These are phyloP conservation scores for Drosophila stalkeri DNA, from an alignment of 2,888 invertebrate species.

Conservation along the genomic window DNA sequence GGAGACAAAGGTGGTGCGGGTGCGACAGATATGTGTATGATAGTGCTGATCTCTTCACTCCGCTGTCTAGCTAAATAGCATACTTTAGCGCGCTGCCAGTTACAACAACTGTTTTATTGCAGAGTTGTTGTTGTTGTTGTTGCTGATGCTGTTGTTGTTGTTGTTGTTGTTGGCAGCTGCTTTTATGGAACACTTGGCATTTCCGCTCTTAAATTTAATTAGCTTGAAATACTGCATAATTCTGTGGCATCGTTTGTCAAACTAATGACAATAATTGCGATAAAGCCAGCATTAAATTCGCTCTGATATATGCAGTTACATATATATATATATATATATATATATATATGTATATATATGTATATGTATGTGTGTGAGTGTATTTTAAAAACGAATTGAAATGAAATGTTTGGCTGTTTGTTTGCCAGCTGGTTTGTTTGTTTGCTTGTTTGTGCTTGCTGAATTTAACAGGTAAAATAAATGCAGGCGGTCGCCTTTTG, in stretches of 20 bases:
- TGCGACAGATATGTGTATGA: constrained; percentile 15
- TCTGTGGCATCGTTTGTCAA: constrained; percentile 60
- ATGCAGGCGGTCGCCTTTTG: constrained; percentile 69
- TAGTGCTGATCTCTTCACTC: neutral
- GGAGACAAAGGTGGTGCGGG: neutral
- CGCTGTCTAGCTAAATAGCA: neutral
- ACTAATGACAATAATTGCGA: constrained; percentile 78
- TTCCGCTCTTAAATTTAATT: constrained; percentile 70
- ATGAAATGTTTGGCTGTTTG: constrained; percentile 44
- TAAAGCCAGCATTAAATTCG: constrained; percentile 74
- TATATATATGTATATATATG: too few species aligned
- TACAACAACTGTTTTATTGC: constrained; percentile 51
- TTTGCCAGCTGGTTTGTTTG: constrained; percentile 10
- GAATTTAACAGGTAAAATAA: constrained; percentile 61
- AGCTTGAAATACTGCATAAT: constrained; percentile 65
- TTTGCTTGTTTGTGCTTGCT: constrained; percentile 32
- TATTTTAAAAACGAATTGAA: constrained; percentile 49
- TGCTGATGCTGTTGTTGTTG: neutral
- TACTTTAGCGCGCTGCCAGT: constrained; percentile 23
- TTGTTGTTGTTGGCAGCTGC: constrained; percentile 7
- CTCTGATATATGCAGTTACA: constrained; percentile 19
- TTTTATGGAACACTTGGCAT: constrained; percentile 31
- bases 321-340: neutral
- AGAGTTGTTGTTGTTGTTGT: neutral
- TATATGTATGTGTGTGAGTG: constrained; percentile 5